A percentile compares a stretch with the other conserved stretches of the same genome.
These are phyloP conservation scores for Gari tellinella DNA, from an alignment of 2,888 invertebrate species.

Conservation along the genomic window DNA sequence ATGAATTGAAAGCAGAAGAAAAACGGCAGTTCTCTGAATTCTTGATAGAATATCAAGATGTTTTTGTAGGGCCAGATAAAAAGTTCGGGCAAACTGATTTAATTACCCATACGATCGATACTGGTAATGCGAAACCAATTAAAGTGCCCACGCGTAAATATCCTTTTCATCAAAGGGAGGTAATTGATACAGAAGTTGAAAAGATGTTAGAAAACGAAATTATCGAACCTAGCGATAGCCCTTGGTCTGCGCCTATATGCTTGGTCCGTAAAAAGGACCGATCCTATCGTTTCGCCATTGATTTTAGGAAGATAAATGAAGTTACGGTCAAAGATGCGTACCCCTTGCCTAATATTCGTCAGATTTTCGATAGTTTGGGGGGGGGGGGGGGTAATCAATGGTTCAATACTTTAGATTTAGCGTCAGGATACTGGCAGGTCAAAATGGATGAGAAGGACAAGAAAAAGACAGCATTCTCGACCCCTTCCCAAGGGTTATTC, in stretches of 20 bases:
- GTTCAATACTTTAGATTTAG: slow-evolving; percentile 40
- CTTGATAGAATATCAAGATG: slow-evolving; percentile 33
- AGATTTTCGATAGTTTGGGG: slow-evolving; percentile 31
- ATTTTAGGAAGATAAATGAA: slow-evolving; percentile 39
- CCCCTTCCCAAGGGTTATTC: slow-evolving; percentile 38
- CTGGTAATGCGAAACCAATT: slow-evolving; percentile 14
- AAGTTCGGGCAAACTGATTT: slow-evolving; percentile 30
- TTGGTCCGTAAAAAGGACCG: slow-evolving; percentile 43
- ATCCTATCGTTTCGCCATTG: slow-evolving; percentile 38
- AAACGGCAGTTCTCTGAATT: slow-evolving; percentile 20
- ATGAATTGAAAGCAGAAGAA: slow-evolving; percentile 21
- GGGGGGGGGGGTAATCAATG: slow-evolving; percentile 35
- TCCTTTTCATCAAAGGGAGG: slow-evolving; percentile 12
- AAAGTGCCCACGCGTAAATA: slow-evolving; percentile 15
- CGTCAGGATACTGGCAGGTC: too few species aligned
- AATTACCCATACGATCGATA: slow-evolving; percentile 17
- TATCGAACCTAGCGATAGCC: too few species aligned
- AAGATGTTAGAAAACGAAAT: slow-evolving; percentile 22
- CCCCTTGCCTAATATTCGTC: slow-evolving; percentile 45
- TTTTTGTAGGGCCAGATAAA: slow-evolving; percentile 27
- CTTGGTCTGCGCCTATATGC: slow-evolving; percentile 39
- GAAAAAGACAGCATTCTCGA: slow-evolving; percentile 50
- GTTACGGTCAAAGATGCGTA: slow-evolving; percentile 30
- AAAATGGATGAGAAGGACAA: too few species aligned
- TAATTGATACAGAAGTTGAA: slow-evolving; percentile 25